Evolutionary conservation across 2,113 vertebrate species (phyloP), one percentile per base, ranked within the genome.

Genomic region (Arvicanthis niloticus): DNA sequence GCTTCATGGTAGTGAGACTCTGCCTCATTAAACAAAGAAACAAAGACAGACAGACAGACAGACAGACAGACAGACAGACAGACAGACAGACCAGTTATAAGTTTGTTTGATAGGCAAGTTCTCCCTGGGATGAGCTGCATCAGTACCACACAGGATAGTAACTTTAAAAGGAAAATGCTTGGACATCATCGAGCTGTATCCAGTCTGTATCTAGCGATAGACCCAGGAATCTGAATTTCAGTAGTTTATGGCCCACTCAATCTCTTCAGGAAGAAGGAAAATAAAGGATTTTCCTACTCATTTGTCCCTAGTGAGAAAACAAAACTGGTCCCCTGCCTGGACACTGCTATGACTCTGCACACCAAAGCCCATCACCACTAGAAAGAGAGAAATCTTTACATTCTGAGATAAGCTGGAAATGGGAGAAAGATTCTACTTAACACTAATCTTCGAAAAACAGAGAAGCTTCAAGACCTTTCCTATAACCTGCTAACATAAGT

Each of bases 401-500:
- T 21, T 31, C 82, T 67, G 26, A 67, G 82, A 67, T 34, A 65
- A 65, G 26, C 42, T 75, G 40, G 85, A 94, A 58, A 58, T 73
- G 10, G 53, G 22, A 68, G 51, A 19, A 95, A 85, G 26, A 92
- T 42, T 78, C 62, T 85, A 91, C 48, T n/a, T 62, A 92, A 16
- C 58, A 58, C 62, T 81, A 60, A 72, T 65, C 42, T 93, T 87
- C 65, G 42, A 62, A 84, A 96, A 75, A 78, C 72, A 91, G 86
- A 8, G 45, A 80, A 85, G 40, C 2, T 48, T 80, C 77, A 29
- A 87, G 48, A 48, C 12, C 42, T 65, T 96, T 93, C 40, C 72
- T 91, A 9, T 65, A 86, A 93, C 70, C 11, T 93, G 70, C 65
- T 80, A 65, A 89, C 11, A 91, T 70, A 89, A 94, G 84, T 45